These are phyloP conservation scores for Chauna torquata DNA, from an alignment of 2,113 vertebrate species.

Conservation along the genomic window DNA sequence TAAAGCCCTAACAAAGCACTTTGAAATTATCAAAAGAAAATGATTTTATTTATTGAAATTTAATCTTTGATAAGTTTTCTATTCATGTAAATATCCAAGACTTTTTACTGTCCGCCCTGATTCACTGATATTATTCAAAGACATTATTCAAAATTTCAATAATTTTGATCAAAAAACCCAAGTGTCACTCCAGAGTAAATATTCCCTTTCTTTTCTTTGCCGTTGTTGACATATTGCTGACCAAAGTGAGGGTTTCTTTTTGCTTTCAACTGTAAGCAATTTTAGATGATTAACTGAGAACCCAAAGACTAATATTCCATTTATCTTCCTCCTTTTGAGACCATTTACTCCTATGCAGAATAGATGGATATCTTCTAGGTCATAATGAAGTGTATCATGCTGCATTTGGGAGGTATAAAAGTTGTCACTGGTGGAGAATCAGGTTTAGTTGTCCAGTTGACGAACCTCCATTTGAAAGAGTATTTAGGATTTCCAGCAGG, in stretches of 20 bases:
- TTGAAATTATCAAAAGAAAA: conserved; percentile 32
- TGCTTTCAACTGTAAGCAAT: neutral
- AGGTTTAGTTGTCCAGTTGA: neutral
- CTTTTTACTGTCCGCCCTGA: neutral
- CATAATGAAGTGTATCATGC: neutral
- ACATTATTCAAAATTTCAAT: neutral
- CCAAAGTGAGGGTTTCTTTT: neutral
- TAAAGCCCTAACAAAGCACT: conserved; percentile 36
- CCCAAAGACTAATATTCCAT: neutral
- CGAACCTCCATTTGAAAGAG: neutral
- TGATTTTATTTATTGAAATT: conserved; percentile 10
- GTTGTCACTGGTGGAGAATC: neutral
- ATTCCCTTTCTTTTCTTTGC: neutral
- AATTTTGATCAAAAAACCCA: neutral
- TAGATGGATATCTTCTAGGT: neutral
- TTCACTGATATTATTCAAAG: neutral
- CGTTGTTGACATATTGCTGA: neutral
- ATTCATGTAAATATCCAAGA: neutral
- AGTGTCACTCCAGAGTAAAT: neutral
- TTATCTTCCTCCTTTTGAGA: neutral
- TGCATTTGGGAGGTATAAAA: neutral
- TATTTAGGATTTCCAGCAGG: neutral
- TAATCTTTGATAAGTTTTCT: neutral
- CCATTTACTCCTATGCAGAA: neutral
- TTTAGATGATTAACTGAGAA: neutral